Evolutionary conservation across 2,797 vertebrate species (phyloP).

Genomic region (Halcyon leucocephala): DNA sequence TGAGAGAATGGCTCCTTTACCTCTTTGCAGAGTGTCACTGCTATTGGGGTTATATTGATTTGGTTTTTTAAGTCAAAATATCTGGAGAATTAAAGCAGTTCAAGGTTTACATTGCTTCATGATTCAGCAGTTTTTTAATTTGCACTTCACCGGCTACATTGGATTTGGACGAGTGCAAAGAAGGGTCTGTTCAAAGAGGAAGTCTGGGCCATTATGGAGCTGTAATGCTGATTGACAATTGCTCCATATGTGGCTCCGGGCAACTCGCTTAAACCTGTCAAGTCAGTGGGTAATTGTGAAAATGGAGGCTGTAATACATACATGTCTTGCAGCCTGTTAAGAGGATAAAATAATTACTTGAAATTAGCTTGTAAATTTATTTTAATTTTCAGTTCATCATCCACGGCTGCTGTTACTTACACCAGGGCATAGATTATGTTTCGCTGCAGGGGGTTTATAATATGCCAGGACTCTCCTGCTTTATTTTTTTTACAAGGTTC

Average conservation of each 20-base stretch:
- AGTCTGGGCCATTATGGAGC: not conserved
- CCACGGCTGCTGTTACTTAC: not conserved
- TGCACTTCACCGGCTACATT: not conserved
- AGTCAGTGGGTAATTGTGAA: conserved; percentile 19
- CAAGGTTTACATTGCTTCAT: not conserved
- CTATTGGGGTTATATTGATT: not conserved
- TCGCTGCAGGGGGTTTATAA: not conserved
- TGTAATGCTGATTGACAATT: conserved; percentile 29
- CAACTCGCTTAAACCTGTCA: conserved; percentile 30
- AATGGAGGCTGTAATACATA: not conserved
- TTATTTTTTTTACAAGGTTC: not conserved
- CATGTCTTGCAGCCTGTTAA: not conserved
- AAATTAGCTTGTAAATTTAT: conserved; percentile 2
- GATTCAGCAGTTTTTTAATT: not conserved
- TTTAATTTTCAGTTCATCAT: conserved; percentile 7
- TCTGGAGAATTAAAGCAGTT: not conserved
- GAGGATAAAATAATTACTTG: conserved; percentile 28
- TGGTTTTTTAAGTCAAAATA: not conserved
- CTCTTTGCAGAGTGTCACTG: not conserved
- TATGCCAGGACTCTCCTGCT: not conserved
- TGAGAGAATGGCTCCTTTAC: not conserved
- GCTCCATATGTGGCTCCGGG: conserved; percentile 5
- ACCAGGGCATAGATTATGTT: not conserved
- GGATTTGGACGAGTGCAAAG: not conserved
- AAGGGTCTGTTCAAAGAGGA: not conserved